Conservation (phyloP, 2,888 invertebrate genomes). For the Miltochrista miniata region DNA sequence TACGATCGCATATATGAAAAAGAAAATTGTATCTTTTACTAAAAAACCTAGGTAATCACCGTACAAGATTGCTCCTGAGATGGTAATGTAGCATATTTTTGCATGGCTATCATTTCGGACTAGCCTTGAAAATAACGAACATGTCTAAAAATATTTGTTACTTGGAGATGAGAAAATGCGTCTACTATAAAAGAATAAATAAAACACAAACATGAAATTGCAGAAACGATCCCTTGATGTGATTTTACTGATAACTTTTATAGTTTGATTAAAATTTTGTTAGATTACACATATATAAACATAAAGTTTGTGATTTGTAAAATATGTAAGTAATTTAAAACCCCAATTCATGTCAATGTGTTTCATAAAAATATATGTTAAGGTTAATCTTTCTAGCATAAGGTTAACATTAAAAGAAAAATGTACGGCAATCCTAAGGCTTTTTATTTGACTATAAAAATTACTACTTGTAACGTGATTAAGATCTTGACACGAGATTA, state of each 20-base stretch:
- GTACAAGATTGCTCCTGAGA: slow-evolving; percentile 35
- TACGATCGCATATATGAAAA: slow-evolving; percentile 39
- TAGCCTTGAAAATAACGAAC: slow-evolving; percentile 21
- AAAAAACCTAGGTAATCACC: slow-evolving; percentile 39
- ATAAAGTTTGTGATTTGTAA: no score
- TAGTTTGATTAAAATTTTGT: no score
- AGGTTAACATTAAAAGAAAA: background rate
- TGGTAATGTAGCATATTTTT: slow-evolving; percentile 24
- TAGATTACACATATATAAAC: no score
- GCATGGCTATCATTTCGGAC: slow-evolving; percentile 32
- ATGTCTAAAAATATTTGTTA: slow-evolving; percentile 13
- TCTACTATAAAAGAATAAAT: background rate
- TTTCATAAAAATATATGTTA: background rate
- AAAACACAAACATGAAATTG: slow-evolving; percentile 20
- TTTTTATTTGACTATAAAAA: slow-evolving; percentile 24
- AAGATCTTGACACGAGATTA: slow-evolving; percentile 44
- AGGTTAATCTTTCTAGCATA: no score
- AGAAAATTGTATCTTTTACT: slow-evolving; percentile 39
- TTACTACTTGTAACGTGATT: slow-evolving; percentile 16
- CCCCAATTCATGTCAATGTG: slow-evolving; percentile 6
- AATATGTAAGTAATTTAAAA: no score
- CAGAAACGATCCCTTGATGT: slow-evolving; percentile 9
- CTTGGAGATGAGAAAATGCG: slow-evolving; percentile 19
- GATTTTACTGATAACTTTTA: no score
- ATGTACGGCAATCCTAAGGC: slow-evolving; percentile 8